These are phyloP conservation scores for Bombus impatiens DNA, from an alignment of 1,140 invertebrate genomes.

Conservation along the genomic window DNA sequence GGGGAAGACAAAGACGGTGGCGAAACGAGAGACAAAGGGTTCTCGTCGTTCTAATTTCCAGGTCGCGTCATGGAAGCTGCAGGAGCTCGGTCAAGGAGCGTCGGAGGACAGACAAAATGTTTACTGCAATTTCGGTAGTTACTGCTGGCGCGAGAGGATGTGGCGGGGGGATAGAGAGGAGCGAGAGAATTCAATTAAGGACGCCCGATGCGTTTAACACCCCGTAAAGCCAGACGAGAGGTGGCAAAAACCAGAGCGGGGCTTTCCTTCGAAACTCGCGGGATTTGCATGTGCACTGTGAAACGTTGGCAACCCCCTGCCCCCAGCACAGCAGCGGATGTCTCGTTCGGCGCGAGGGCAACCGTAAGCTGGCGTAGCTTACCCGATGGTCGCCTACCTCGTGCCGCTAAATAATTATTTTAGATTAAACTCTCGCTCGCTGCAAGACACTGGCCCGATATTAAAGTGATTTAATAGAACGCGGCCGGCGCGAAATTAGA, in stretches of 20 bases:
- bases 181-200: constrained; percentile 62
- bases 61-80: not conserved
- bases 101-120: constrained; percentile 32
- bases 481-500: constrained; percentile 23
- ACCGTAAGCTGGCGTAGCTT: not conserved
- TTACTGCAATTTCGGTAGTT: constrained; percentile 43
- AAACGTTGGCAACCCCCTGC: not conserved
- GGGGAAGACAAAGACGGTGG: not conserved
- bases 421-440: constrained; percentile 40
- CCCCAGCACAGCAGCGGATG: not conserved
- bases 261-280: constrained; percentile 49
- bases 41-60: not conserved
- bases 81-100: too few species aligned
- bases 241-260: constrained; percentile 49
- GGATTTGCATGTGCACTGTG: constrained; percentile 43
- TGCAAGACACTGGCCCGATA: constrained; percentile 37
- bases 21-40: not conserved
- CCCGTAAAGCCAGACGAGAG: constrained; percentile 53
- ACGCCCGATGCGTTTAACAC: constrained; percentile 62
- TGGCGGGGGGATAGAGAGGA: not conserved
- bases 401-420: constrained; percentile 38
- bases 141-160: not conserved
- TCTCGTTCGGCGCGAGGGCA: constrained; percentile 5
- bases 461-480: constrained; percentile 40
- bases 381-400: not conserved